Evolutionary conservation across 2,888 invertebrate genomes (phyloP).

Genomic region (Athripsodes cinereus): DNA sequence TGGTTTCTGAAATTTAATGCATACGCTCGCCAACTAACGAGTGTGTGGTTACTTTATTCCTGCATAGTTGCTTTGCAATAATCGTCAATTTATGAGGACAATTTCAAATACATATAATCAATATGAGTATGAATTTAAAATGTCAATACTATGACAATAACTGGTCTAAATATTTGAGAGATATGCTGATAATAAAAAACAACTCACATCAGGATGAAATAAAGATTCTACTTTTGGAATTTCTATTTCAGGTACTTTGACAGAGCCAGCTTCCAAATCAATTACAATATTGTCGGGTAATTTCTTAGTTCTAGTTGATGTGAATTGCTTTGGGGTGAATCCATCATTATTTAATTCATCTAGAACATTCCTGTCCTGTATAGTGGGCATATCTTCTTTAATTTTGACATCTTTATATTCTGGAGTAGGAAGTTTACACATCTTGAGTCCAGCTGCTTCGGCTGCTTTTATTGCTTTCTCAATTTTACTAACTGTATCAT

Average conservation of each 20-base stretch:
- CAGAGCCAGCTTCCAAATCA: slow-evolving; percentile 64
- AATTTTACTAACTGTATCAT: slow-evolving; percentile 45
- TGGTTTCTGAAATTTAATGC: too few species aligned
- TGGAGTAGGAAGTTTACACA: slow-evolving; percentile 49
- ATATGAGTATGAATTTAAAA: too few species aligned
- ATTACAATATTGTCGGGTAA: slow-evolving; percentile 65
- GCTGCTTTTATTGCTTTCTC: slow-evolving; percentile 49
- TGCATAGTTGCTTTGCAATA: too few species aligned
- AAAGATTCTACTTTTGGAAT: slow-evolving; percentile 54
- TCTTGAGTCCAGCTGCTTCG: slow-evolving; percentile 45
- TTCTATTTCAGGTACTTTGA: slow-evolving; percentile 56
- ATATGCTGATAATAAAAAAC: too few species aligned
- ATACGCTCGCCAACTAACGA: too few species aligned
- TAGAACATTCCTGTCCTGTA: slow-evolving; percentile 53
- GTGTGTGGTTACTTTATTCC: too few species aligned
- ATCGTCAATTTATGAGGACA: too few species aligned
- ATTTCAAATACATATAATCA: too few species aligned
- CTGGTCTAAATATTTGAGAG: too few species aligned
- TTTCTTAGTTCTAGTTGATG: slow-evolving; percentile 52
- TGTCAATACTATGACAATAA: too few species aligned
- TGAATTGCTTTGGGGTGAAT: slow-evolving; percentile 57
- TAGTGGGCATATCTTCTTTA: slow-evolving; percentile 49
- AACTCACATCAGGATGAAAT: slow-evolving; percentile 61
- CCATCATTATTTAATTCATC: slow-evolving; percentile 65
- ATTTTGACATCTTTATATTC: slow-evolving; percentile 45